A percentile compares a stretch with the other conserved stretches of the same genome.
phyloP scores from a whole-genome alignment of 2,888 invertebrate species.

The Myathropa florea region DNA sequence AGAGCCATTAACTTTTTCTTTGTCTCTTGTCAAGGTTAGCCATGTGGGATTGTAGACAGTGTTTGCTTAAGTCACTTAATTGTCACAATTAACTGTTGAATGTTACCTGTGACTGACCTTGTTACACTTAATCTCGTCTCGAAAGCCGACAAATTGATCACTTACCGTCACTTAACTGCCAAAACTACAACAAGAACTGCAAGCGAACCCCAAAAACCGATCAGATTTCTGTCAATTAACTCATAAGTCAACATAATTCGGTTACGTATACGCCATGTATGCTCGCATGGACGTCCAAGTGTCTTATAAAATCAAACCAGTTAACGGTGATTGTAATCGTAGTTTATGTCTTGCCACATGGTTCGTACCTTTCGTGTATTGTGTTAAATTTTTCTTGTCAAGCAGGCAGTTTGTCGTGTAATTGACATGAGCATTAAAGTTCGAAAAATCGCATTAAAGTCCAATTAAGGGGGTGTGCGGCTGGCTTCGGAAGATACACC shows the following conservation, averaged over 20 bases:
- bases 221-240: slow-evolving; percentile 17
- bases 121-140: background rate
- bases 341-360: slow-evolving; percentile 19
- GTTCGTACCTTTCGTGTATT: slow-evolving; percentile 16
- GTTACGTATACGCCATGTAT: slow-evolving; percentile 64
- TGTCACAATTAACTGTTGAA: background rate
- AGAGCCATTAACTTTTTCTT: background rate
- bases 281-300: slow-evolving; percentile 17
- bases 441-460: slow-evolving; percentile 8
- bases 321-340: slow-evolving; percentile 38
- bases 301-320: slow-evolving; percentile 59
- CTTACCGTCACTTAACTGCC: slow-evolving; percentile 20
- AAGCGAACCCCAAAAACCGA: slow-evolving; percentile 5
- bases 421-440: slow-evolving; percentile 33
- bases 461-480: slow-evolving; percentile 38
- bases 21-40: background rate
- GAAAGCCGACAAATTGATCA: slow-evolving; percentile 20
- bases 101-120: slow-evolving; percentile 7
- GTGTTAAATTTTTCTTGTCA: slow-evolving; percentile 24
- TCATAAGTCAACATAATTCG: slow-evolving; percentile 17
- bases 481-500: background rate
- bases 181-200: slow-evolving; percentile 7
- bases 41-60: background rate
- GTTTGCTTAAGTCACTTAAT: background rate
- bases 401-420: background rate